These are phyloP conservation scores for Trichomycterus rosablanca DNA, from an alignment of 2,113 vertebrate genomes.

Conservation along the genomic window DNA sequence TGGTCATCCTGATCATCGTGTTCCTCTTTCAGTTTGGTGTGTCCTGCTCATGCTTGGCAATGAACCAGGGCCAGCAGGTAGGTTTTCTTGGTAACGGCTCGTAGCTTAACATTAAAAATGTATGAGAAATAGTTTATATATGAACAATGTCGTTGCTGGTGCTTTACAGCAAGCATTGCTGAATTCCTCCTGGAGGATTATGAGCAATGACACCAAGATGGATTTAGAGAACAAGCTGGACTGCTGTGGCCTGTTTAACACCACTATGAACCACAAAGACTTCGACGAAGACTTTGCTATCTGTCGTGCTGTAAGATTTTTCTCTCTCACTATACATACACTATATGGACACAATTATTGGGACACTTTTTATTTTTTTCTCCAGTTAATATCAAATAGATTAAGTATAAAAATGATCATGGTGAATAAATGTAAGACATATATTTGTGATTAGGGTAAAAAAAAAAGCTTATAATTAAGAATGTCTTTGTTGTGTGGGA, in stretches of 20 bases:
- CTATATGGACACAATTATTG: no score
- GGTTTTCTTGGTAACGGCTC: slow-evolving; percentile 4
- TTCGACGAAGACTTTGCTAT: slow-evolving; percentile 52
- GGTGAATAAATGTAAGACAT: no score
- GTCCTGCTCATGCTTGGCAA: slow-evolving; percentile 85
- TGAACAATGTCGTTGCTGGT: no score
- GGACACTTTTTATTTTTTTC: no score
- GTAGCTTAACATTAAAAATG: neutral
- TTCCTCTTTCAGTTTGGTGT: slow-evolving; percentile 88
- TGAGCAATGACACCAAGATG: slow-evolving; percentile 65
- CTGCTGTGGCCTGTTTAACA: slow-evolving; percentile 84
- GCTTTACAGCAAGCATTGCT: slow-evolving; percentile 71
- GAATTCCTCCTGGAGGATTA: slow-evolving; percentile 68
- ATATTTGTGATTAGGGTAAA: no score
- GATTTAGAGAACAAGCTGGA: slow-evolving; percentile 75
- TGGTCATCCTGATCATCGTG: slow-evolving; percentile 87
- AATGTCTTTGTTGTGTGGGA: no score
- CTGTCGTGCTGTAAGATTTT: slow-evolving; percentile 71
- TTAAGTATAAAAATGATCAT: no score
- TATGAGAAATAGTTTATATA: neutral
- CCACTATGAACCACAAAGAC: slow-evolving; percentile 12
- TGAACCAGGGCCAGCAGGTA: slow-evolving; percentile 81
- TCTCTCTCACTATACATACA: neutral
- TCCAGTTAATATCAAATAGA: no score
- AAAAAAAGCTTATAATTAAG: no score